Evolutionary conservation across 2,797 vertebrate genomes (phyloP).

Genomic region (Catostomus latipinnis): DNA sequence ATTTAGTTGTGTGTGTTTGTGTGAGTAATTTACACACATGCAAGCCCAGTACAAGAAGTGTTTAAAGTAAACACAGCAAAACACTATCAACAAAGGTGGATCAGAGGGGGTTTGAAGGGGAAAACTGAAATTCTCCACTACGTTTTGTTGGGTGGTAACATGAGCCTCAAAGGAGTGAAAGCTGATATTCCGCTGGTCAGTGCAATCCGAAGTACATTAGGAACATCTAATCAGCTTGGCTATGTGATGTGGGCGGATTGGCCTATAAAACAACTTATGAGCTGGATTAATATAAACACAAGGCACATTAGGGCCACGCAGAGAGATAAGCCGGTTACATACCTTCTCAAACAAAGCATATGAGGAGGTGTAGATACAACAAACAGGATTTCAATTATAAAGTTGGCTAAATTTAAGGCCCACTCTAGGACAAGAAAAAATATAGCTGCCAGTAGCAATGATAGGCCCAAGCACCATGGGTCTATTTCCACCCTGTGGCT

Average conservation of each 20-base stretch:
- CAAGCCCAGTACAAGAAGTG: constrained; percentile 7
- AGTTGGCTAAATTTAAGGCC: neutral
- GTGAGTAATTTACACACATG: neutral
- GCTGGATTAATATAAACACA: constrained; percentile 65
- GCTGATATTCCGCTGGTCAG: constrained; percentile 60
- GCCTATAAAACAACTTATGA: constrained; percentile 73
- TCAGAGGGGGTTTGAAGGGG: constrained; percentile 22
- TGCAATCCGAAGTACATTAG: constrained; percentile 57
- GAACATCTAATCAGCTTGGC: constrained; percentile 61
- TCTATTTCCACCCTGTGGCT: too few relatives aligned
- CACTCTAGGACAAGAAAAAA: neutral
- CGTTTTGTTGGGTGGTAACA: constrained; percentile 16
- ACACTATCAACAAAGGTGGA: neutral
- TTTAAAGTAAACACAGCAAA: constrained; percentile 28
- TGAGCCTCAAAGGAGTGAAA: constrained; percentile 33
- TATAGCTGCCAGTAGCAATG: too few relatives aligned
- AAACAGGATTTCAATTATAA: constrained; percentile 17
- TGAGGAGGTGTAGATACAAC: constrained; percentile 37
- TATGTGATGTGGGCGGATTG: constrained; percentile 62
- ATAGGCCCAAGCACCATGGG: too few relatives aligned
- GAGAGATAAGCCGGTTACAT: constrained; percentile 62
- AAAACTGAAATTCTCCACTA: constrained; percentile 17
- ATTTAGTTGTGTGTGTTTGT: neutral
- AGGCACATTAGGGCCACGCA: constrained; percentile 69
- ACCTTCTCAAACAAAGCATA: constrained; percentile 57